phyloP scores from a whole-genome alignment of 2,797 vertebrate genomes.

The Dermochelys coriacea region DNA sequence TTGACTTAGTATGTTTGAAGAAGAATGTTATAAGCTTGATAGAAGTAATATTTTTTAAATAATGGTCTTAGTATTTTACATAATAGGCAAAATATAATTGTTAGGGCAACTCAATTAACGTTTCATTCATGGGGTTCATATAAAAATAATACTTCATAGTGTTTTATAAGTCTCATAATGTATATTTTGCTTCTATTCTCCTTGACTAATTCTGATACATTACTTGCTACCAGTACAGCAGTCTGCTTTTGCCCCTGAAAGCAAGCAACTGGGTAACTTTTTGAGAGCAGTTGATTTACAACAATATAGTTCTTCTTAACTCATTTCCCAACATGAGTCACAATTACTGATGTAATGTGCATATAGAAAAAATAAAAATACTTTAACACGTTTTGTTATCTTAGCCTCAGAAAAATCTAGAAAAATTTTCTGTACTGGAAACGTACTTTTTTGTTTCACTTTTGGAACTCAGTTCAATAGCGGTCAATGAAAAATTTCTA shows the following conservation, averaged over 20 bases:
- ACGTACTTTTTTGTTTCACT: neutral
- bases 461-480: neutral
- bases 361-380: neutral
- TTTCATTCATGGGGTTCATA: neutral
- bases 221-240: neutral
- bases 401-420: neutral
- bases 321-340: neutral
- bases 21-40: neutral
- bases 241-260: neutral
- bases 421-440: neutral
- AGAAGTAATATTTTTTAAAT: neutral
- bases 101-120: neutral
- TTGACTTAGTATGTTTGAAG: neutral
- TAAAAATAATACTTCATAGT: no score
- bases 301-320: neutral
- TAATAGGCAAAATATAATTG: no score
- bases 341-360: neutral
- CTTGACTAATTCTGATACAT: neutral
- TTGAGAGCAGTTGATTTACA: neutral
- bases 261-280: neutral
- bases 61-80: neutral
- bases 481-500: neutral
- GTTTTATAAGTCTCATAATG: neutral
- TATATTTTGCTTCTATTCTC: neutral
- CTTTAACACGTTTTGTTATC: neutral